These are phyloP conservation scores for Pseudanteris insignis DNA, from an alignment of 2,888 invertebrate species.

Conservation along the genomic window DNA sequence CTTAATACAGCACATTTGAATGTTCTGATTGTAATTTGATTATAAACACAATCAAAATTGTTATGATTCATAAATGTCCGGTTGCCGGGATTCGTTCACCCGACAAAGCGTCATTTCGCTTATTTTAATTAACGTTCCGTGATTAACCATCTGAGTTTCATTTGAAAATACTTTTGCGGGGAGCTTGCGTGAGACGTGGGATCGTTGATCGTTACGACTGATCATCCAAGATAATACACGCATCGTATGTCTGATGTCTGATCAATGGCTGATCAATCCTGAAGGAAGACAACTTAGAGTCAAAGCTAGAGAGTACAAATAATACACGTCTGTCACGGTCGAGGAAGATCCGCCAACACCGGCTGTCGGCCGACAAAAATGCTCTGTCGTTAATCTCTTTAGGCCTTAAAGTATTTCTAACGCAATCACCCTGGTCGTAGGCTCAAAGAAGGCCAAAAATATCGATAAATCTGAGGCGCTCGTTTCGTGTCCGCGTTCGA, in stretches of 20 bases:
- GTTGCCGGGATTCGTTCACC: conserved; percentile 5
- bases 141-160: conserved; percentile 18
- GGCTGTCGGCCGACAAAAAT: conserved; percentile 17
- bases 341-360: conserved; percentile 28
- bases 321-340: conserved; percentile 18
- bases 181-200: background rate
- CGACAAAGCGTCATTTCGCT: conserved; percentile 11
- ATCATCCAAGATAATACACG: too few relatives aligned
- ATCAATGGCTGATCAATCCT: conserved; percentile 9
- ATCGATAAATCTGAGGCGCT: background rate
- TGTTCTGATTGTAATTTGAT: too few relatives aligned
- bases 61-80: conserved; percentile 11
- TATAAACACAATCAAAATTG: background rate
- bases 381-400: conserved; percentile 25
- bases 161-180: conserved; percentile 18
- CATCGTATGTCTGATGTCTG: conserved; percentile 11
- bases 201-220: too few relatives aligned
- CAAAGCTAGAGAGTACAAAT: conserved; percentile 26
- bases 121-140: conserved; percentile 7
- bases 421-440: conserved; percentile 6
- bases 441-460: conserved; percentile 1
- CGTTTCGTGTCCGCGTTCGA: background rate
- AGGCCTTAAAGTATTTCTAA: conserved; percentile 22
- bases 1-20: too few relatives aligned
- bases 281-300: conserved; percentile 38